Percentiles rank a stretch among this genome's conserved stretches.
Conservation (phyloP, 2,113 vertebrate genomes). For the Erinaceus europaeus region DNA sequence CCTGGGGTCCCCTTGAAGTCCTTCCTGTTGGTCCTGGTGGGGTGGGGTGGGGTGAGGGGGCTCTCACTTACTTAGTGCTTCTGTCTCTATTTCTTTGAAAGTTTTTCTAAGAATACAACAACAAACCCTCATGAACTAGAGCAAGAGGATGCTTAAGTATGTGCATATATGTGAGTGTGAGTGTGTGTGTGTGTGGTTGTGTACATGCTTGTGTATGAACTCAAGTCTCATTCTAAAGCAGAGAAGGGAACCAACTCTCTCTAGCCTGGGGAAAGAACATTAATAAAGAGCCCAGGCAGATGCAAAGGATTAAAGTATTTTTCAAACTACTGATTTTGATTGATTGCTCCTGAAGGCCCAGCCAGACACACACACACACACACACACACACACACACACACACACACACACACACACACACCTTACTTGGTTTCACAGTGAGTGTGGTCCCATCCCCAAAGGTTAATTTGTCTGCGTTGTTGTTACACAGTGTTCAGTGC, state of each 20-base stretch:
- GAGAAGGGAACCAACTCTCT: conserved; percentile 29
- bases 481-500: conserved; percentile 46
- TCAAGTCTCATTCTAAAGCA: conserved; percentile 10
- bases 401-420: too few species aligned
- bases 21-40: too few species aligned
- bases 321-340: conserved; percentile 71
- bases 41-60: too few species aligned
- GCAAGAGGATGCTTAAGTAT: background rate
- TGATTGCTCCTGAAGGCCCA: conserved; percentile 58
- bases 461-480: conserved; percentile 9
- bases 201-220: accelerated
- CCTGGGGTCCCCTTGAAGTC: background rate
- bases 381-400: too few species aligned
- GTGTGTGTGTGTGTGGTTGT: too few species aligned
- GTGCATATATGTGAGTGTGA: too few species aligned
- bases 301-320: conserved; percentile 71
- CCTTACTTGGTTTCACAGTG: conserved; percentile 65
- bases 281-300: conserved; percentile 69
- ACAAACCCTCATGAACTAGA: background rate
- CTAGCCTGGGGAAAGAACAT: conserved; percentile 55
- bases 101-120: background rate
- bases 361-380: too few species aligned
- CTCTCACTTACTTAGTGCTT: background rate
- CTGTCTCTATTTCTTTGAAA: conserved; percentile 7
- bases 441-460: conserved; percentile 69